Evolutionary conservation across 2,113 vertebrate species (phyloP), one percentile per base, ranked within the genome.

Genomic region (Myodes glareolus): DNA sequence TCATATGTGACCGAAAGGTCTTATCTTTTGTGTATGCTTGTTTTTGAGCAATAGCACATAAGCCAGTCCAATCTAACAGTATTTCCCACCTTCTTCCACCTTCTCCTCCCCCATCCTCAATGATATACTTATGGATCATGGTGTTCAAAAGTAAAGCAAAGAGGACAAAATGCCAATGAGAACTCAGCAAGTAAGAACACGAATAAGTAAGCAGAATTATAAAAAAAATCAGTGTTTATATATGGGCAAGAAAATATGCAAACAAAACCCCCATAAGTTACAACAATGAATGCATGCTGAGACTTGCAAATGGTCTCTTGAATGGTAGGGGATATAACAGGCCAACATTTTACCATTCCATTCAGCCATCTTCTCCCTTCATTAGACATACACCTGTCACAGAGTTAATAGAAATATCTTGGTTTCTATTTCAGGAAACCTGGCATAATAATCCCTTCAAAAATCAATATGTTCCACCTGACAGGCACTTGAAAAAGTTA

Each of bases 351-450:
- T 93, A 89, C 92, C n/a, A 97, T 78, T 88, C 76, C 7, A 11
- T 27, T 39, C 52, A 2, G 11, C 39, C 50, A 65, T 7, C 29
- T 84, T n/a, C 8, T 73, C 27, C 25, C 7, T 80, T 94, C 73
- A 58, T n/a, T 92, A 95, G 90, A 97, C 42, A 84, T 25, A 80
- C n/a, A 65, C 52, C 89, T 93, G 78, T 90, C 92, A 94, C 65
- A 94, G 80, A 92, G 67, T 84, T 17, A 97, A 96, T 10, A 94
- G 94, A 96, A 96, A 87, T 92, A 96, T 87, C 73, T n/a, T 78
- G 39, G 72, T 0, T 95, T 7, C 67, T 96, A 80, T 94, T 96
- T 63, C 61, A 72, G 93, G 81, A 81, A 82, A 88, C 39, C 42
- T 82, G 68, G 39, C n/a, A 5, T 81, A 96, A 94, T 7, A 96